Base-by-base conservation (phyloP, 2,888 invertebrate genomes). In the Lochmaea crataegi region DNA sequence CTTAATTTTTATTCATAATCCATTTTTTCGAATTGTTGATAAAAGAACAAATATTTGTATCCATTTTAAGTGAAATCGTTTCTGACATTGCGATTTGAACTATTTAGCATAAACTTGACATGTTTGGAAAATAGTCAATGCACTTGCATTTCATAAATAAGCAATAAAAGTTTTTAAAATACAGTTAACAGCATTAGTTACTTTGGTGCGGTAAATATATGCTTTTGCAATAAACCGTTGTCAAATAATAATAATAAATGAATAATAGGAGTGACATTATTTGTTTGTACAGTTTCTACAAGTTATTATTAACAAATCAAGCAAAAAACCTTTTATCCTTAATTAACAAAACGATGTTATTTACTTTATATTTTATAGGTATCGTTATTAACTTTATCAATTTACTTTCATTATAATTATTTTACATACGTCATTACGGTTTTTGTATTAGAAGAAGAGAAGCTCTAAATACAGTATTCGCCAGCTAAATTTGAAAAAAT, bases 221-320 rank as follows among this genome's bases (percentile, higher is more conserved):
- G 60, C 38, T 60, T 26, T 60, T 60, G 32, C 60, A 26, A 60
- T 60, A n/a, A 60, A 26, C n/a, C 60, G 38, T 60, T 60, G 60
- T 18, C 60, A 14, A 60, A 32, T 60, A 60, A 60, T 58, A 26
- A 58, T 60, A 32, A 60, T 18, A 60, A 32, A 32, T 60, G 60
- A 16, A 32, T 60, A 60, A 60, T 60, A 14, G 60, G 26, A 60
- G 60, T 60, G 60, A 60, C 60, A 38, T 60, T 60, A n/a, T n/a
- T n/a, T n/a, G n/a, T n/a, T n/a, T n/a, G n/a, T 16, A 32, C 38
- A 60, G 60, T 38, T 38, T 53, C 16, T 53, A 32, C 26, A 58
- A 58, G 58, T 14, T 58, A 32, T 32, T 58, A 58, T 58, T 58
- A 58, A 58, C 14, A 58, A 58, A 58, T 26, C 58, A 58, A 58